A percentile compares a stretch with the other conserved stretches of the same genome.
Evolutionary conservation across 2,113 vertebrate species (phyloP).

Genomic region (Coptodon rendalli): DNA sequence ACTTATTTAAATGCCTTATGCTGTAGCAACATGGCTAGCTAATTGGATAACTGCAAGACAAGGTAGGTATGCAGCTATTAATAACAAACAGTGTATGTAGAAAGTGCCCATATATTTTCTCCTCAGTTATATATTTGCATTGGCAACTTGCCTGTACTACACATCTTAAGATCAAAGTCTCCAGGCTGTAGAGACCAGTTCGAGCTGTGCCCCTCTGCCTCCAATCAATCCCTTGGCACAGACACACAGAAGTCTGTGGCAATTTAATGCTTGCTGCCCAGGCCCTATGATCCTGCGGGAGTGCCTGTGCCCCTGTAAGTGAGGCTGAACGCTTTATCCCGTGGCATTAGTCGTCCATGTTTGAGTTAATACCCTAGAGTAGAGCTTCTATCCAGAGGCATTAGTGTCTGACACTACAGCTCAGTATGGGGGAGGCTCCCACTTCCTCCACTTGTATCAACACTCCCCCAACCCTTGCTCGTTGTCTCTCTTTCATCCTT

Average conservation of each 20-base stretch:
- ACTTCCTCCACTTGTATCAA: conserved; percentile 10
- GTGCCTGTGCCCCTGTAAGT: conserved; percentile 59
- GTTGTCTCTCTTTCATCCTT: conserved; percentile 6
- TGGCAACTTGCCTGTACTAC: conserved; percentile 2
- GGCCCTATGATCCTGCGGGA: conserved; percentile 57
- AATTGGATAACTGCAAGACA: not conserved
- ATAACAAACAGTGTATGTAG: not conserved
- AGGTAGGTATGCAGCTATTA: not conserved
- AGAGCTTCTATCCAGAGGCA: conserved; percentile 59
- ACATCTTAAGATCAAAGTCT: conserved; percentile 27
- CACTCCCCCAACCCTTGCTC: not conserved
- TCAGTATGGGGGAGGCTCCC: conserved; percentile 34
- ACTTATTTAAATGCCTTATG: not conserved
- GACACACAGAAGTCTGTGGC: conserved; percentile 30
- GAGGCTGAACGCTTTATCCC: conserved; percentile 66
- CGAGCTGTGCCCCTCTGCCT: conserved; percentile 4
- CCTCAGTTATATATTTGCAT: conserved; percentile 3
- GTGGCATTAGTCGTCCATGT: conserved; percentile 67
- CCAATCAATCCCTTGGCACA: conserved; percentile 38
- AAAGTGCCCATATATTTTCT: not conserved
- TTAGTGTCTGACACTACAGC: conserved; percentile 63
- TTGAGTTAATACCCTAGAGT: conserved; percentile 71
- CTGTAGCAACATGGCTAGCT: not conserved
- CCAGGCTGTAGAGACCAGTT: not conserved
- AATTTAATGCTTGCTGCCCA: conserved; percentile 59